Evolutionary conservation across 2,113 vertebrate species (phyloP).

Genomic region (Asarcornis scutulata): DNA sequence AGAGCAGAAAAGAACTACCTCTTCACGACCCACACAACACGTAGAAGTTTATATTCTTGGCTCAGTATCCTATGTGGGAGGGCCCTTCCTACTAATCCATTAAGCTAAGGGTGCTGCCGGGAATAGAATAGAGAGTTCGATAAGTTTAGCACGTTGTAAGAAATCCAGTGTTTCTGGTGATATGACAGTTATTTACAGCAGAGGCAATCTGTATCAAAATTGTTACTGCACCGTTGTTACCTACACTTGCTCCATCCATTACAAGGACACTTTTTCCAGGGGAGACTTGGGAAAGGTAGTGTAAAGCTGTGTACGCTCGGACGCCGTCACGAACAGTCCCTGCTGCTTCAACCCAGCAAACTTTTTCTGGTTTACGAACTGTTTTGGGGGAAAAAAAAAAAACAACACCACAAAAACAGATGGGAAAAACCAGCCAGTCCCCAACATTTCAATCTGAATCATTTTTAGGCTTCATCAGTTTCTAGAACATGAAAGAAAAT

Average conservation of each 20-base stretch:
- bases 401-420: background rate
- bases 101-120: background rate
- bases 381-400: background rate
- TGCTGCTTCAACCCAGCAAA: constrained; percentile 83
- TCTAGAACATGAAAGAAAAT: background rate
- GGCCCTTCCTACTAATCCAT: background rate
- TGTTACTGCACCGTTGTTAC: constrained; percentile 60
- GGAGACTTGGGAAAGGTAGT: constrained; percentile 85
- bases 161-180: background rate
- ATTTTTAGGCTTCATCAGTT: background rate
- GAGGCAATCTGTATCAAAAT: background rate
- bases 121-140: background rate
- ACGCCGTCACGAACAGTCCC: constrained; percentile 88
- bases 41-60: background rate
- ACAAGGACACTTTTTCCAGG: constrained; percentile 87
- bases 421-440: background rate
- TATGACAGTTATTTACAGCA: background rate
- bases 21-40: background rate
- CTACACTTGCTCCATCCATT: constrained; percentile 92
- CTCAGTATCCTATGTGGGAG: background rate
- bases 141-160: background rate
- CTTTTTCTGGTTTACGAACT: constrained; percentile 92
- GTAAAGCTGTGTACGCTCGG: constrained; percentile 89
- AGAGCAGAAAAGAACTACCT: background rate
- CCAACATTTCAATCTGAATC: background rate